Evolutionary conservation across 2,797 vertebrate species (phyloP), one percentile per base, ranked within the genome.

Genomic region (Gorsachius magnificus): DNA sequence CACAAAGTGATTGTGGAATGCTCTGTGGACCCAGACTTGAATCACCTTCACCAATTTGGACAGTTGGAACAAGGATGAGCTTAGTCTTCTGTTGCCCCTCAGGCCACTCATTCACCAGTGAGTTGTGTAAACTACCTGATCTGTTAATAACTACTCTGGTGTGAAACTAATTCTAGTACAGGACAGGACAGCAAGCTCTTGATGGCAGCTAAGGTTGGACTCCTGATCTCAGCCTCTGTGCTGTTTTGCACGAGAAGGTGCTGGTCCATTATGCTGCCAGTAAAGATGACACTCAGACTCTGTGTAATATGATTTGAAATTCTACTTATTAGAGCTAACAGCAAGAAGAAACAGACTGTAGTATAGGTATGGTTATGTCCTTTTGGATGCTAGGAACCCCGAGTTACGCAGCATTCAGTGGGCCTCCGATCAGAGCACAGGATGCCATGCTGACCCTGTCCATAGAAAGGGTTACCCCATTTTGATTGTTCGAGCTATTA

Each of bases 361-460:
- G 45, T 68, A 16, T 35, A 61, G 36, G 11, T 71, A 19, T 0
- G 26, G 24, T 51, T n/a, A 7, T 16, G 20, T 45, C 43, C n/a
- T 87, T 50, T 41, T 29, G 63, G 51, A 48, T 57, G 46, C 7
- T 38, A 21, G 45, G 63, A 89, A 6, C 50, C 43, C 28, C 1
- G 2, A 43, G 21, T 7, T 90, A 72, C 5, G 9, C 60, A 83
- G 64, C 43, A 21, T 50, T 48, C 17, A 16, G 28, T n/a, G 51
- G 28, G 21, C 64, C 41, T 81, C 36, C 0, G 0, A 2, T 38
- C 36, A 57, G 71, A 87, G 46, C 56, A 26, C 7, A 54, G 60
- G 63, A 18, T 3, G 6, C 26, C 3, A 1, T 60, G 28, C 36
- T 1, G 3, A 33, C 41, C 26, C 45, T 1, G 3, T 35, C 16